These are phyloP conservation scores for Chaenodraco wilsoni DNA, from an alignment of 2,797 vertebrate genomes.

Conservation along the genomic window DNA sequence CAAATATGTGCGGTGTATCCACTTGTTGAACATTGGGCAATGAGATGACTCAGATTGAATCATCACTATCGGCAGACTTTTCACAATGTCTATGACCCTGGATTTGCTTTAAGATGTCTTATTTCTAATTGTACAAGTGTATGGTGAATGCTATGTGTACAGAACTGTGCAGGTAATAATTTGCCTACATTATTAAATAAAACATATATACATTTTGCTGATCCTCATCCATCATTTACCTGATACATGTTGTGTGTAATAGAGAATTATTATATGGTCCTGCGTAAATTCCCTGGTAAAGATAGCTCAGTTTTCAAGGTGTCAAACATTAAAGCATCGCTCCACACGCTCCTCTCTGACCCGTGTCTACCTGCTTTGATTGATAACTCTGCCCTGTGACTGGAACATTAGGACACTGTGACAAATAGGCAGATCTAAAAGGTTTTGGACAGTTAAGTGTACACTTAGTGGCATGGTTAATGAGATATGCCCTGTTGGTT, in stretches of 20 bases:
- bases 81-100: background rate
- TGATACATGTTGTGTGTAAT: slow-evolving; percentile 6
- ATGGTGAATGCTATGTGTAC: background rate
- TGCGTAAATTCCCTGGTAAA: slow-evolving; percentile 11
- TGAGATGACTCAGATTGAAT: background rate
- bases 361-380: slow-evolving; percentile 57
- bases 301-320: slow-evolving; percentile 8
- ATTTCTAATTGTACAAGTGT: background rate
- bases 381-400: slow-evolving; percentile 42
- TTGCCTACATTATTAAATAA: background rate
- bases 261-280: background rate
- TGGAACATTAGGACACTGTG: slow-evolving; percentile 52
- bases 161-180: background rate
- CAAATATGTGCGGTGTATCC: background rate
- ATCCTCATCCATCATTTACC: background rate
- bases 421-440: slow-evolving; percentile 77
- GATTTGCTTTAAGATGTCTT: background rate
- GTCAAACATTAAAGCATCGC: slow-evolving; percentile 39
- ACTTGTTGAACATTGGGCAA: no score
- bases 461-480: slow-evolving; percentile 66
- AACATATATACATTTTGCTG: background rate
- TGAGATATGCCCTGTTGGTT: slow-evolving; percentile 49
- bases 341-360: slow-evolving; percentile 27
- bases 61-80: background rate
- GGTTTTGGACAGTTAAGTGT: slow-evolving; percentile 78